Conservation (phyloP, 1,140 invertebrate genomes). For the Plodia interpunctella region DNA sequence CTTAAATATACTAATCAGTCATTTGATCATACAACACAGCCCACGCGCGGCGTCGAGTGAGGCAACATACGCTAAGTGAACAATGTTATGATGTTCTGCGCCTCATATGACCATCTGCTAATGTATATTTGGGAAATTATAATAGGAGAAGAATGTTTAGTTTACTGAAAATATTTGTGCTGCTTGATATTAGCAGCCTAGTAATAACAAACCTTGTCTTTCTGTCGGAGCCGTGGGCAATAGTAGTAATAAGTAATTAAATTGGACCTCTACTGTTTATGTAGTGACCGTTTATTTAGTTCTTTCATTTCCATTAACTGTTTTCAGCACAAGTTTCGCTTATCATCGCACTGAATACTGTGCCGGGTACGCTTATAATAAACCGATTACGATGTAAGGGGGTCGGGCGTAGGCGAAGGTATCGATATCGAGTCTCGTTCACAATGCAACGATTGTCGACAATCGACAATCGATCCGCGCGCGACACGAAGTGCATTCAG, state of each 20-base stretch:
- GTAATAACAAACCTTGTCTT: too few relatives aligned
- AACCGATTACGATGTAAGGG: constrained; percentile 58
- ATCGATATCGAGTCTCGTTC: constrained; percentile 44
- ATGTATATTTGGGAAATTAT: neutral
- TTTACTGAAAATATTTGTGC: too few relatives aligned
- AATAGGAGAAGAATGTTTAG: too few relatives aligned
- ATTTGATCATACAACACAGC: constrained; percentile 51
- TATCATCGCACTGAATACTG: constrained; percentile 23
- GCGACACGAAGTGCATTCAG: constrained; percentile 27
- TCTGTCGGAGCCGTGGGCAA: too few relatives aligned
- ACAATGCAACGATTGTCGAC: constrained; percentile 54
- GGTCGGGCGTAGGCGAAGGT: constrained; percentile 47
- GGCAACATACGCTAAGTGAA: constrained; percentile 12
- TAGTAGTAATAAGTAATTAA: too few relatives aligned
- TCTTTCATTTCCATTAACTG: neutral
- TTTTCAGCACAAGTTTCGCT: neutral
- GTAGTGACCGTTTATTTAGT: too few relatives aligned
- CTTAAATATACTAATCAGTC: constrained; percentile 70
- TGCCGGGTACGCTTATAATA: constrained; percentile 54
- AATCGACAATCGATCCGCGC: constrained; percentile 52
- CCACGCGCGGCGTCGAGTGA: constrained; percentile 49
- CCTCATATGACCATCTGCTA: neutral
- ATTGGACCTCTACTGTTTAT: too few relatives aligned
- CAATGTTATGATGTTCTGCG: neutral
- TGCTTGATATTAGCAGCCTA: neutral